A percentile compares a stretch with the other conserved stretches of the same genome.
phyloP scores from a whole-genome alignment of 1,140 invertebrate genomes.

The Nephila pilipes region DNA sequence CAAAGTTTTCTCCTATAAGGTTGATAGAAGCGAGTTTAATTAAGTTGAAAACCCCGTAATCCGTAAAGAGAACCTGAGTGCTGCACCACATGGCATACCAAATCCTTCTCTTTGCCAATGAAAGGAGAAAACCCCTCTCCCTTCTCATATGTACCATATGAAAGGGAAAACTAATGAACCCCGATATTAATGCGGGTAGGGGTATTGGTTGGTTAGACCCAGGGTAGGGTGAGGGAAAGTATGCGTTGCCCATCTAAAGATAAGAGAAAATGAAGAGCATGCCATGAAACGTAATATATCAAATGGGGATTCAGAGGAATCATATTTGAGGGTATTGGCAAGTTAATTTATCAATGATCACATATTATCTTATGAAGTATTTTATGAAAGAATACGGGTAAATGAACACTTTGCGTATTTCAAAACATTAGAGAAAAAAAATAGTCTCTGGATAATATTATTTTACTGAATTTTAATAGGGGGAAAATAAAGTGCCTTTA shows the following conservation, averaged over 20 bases:
- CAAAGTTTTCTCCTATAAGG: neutral
- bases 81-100: neutral
- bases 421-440: neutral
- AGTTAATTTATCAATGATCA: neutral
- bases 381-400: too few species aligned
- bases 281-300: neutral
- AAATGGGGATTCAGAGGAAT: neutral
- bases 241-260: neutral
- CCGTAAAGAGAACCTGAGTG: neutral
- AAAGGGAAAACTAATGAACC: conserved; percentile 65
- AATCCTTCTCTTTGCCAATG: neutral
- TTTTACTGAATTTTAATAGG: too few species aligned
- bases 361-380: too few species aligned
- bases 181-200: conserved; percentile 52
- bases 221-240: neutral
- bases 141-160: neutral
- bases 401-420: too few species aligned
- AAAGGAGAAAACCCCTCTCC: neutral
- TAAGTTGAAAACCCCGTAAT: neutral
- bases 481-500: too few species aligned
- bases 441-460: neutral
- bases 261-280: neutral
- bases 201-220: conserved; percentile 35
- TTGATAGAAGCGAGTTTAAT: neutral
- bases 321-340: neutral